Base-by-base conservation (phyloP, 2,113 vertebrate genomes). In the Misgurnus mizolepis region DNA sequence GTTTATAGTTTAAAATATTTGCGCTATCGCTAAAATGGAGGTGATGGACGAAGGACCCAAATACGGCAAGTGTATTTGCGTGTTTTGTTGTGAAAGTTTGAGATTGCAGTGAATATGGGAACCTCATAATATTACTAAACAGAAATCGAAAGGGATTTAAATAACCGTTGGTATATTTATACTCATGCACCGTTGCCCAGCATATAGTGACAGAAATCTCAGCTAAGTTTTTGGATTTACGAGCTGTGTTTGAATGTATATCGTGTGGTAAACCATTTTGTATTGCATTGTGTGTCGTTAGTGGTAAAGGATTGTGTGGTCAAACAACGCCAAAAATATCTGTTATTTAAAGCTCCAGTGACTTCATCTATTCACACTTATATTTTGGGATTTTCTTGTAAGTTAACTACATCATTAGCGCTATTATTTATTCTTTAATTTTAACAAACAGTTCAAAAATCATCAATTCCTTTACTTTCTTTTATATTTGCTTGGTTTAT, bases 21-120 rank as follows among this genome's bases (percentile, higher is more conserved):
- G n/a, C 22, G 1, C 39, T 56, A 7, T 18, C 55, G 4, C 61
- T 45, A 22, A 62, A 53, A 92, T 92, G 91, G 89, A 91, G 17
- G 86, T 84, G 82, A 89, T 91, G 75, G 89, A 91, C 11, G 83
- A 84, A 79, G 89, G 86, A 80, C 75, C 77, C 7, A 89, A 90
- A 88, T 92, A 88, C 86, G 91, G 92, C 90, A 90, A 86, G 79
- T 58, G 79, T 74, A 14, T 40, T 41, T 67, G 10, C 40, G 4
- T 45, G 56, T 66, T 66, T 15, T 53, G 47, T 64, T 39, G 41
- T 53, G 47, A 41, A 55, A 77, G 34, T 55, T n/a, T 34, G 6
- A 14, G 17, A 4, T 58, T n/a, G 55, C 3, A 18, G 18, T 17
- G 53, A 5, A 56, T 47, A 10, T 6, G 45, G 4, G 0, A 7